Evolutionary conservation across 2,888 invertebrate genomes (phyloP).

Genomic region (Choreutis nemorana): DNA sequence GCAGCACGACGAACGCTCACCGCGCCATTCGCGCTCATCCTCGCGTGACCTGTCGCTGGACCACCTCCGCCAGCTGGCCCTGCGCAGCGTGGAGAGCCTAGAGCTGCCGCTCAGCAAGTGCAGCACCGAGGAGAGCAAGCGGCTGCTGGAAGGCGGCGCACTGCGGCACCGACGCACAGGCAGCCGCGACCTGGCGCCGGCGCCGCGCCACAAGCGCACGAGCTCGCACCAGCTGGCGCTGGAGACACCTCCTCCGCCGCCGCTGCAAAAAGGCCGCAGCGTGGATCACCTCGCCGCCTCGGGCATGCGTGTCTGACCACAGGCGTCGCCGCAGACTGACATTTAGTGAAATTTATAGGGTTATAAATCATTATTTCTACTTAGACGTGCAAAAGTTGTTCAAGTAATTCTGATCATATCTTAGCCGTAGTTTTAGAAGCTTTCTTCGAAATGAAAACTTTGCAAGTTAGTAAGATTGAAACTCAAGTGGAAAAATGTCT

Average conservation of each 20-base stretch:
- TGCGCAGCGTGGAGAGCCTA: slow-evolving; percentile 54
- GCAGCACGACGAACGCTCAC: slow-evolving; percentile 33
- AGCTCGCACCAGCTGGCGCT: slow-evolving; percentile 56
- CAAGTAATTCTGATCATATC: slow-evolving; percentile 60
- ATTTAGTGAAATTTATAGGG: slow-evolving; percentile 13
- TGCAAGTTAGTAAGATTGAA: no score
- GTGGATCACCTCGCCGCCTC: slow-evolving; percentile 40
- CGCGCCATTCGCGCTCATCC: slow-evolving; percentile 56
- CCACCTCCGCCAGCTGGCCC: slow-evolving; percentile 49
- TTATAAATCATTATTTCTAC: slow-evolving; percentile 7
- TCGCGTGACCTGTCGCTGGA: slow-evolving; percentile 59
- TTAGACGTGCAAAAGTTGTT: slow-evolving; percentile 18
- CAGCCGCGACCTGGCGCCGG: slow-evolving; percentile 59
- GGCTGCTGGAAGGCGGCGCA: slow-evolving; percentile 45
- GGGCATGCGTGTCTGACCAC: slow-evolving; percentile 29
- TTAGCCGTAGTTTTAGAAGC: slow-evolving; percentile 37
- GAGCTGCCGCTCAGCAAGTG: slow-evolving; percentile 44
- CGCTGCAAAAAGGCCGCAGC: slow-evolving; percentile 49
- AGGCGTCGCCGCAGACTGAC: no score
- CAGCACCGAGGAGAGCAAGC: slow-evolving; percentile 54
- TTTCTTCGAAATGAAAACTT: no score
- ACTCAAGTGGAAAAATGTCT: no score
- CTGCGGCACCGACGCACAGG: slow-evolving; percentile 69
- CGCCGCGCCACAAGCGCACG: slow-evolving; percentile 51
- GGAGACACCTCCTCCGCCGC: slow-evolving; percentile 37